Evolutionary conservation across 2,888 invertebrate species (phyloP), one percentile per base, ranked within the genome.

Genomic region (Drosophila mettleri): DNA sequence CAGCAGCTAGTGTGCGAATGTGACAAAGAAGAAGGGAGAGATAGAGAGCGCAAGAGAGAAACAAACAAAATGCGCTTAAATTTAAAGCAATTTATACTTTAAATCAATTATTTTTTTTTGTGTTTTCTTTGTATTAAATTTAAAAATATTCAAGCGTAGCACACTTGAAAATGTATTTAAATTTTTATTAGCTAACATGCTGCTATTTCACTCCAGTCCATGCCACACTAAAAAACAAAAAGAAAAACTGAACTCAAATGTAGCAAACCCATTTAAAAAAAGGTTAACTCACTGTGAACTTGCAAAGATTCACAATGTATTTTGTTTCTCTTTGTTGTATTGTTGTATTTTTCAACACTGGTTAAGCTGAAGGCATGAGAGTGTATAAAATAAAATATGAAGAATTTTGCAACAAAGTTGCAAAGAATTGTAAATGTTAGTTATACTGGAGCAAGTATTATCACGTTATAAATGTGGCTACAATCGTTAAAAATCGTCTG

Each of bases 401-500:
- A 45, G 49, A 58, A 72, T 49, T 48, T 46, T 58, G 78, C 38
- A 73, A 73, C 74, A 41, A 58, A 61, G 76, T 75, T 71, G 58
- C 72, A 72, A 45, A 48, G 38, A 48, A 73, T 57, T 78, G 74
- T 78, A 78, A 74, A 78, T 73, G 74, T 78, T 74, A 67, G 68
- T 62, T 61, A 58, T 73, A 67, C 46, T 33, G 61, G 73, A 78
- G 74, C 74, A 78, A 74, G 74, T 78, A 74, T 74, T 67, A 78
- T 78, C 78, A 74, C 74, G 74, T 74, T 74, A 67, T 74, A 74
- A 74, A 74, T 74, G 74, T 74, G 74, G 78, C 74, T 62, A 55
- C 55, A 66, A n/a, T 66, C 53, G 67, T 78, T 54, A 51, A 66
- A 61, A 61, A 73, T 52, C 57, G 69, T 68, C 69, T 67, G 69